Evolutionary conservation across 2,797 vertebrate species (phyloP).

Genomic region (Enteromius treurensis): DNA sequence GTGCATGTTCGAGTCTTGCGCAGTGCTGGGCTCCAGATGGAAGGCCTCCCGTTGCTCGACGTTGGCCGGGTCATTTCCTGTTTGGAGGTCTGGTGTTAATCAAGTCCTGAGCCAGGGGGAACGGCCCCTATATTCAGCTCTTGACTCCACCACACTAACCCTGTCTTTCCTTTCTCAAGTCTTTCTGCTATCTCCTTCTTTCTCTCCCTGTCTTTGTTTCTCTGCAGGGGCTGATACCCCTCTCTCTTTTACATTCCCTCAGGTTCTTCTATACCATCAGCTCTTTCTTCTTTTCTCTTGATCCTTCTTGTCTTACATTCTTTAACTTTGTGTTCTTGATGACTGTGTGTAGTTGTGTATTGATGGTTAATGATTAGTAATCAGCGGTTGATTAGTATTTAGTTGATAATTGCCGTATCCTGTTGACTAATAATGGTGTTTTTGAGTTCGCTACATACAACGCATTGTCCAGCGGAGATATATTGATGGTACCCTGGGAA

Average conservation of each 20-base stretch:
- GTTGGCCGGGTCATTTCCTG: constrained; percentile 85
- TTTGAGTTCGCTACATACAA: neutral
- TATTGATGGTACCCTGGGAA: neutral
- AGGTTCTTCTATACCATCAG: neutral
- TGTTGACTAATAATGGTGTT: constrained; percentile 6
- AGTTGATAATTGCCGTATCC: neutral
- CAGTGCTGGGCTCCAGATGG: constrained; percentile 77
- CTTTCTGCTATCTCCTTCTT: constrained; percentile 16
- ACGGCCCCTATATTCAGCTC: constrained; percentile 65
- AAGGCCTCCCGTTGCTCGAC: constrained; percentile 74
- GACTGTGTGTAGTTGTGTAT: neutral
- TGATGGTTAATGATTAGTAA: constrained; percentile 28
- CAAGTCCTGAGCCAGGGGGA: constrained; percentile 75
- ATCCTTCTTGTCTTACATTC: neutral
- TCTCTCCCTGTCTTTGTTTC: constrained; percentile 57
- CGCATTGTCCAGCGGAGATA: too few relatives aligned
- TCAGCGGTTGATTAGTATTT: neutral
- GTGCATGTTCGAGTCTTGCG: constrained; percentile 64
- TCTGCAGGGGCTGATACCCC: neutral
- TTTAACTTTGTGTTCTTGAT: neutral
- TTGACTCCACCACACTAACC: constrained; percentile 31
- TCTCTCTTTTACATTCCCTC: neutral
- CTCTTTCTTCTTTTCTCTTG: constrained; percentile 8
- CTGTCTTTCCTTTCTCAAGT: constrained; percentile 1
- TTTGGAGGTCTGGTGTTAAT: constrained; percentile 84